These are phyloP conservation scores for Epizoanthus fatuus DNA, from an alignment of 92 coral and sea anemone species.

Conservation along the genomic window DNA sequence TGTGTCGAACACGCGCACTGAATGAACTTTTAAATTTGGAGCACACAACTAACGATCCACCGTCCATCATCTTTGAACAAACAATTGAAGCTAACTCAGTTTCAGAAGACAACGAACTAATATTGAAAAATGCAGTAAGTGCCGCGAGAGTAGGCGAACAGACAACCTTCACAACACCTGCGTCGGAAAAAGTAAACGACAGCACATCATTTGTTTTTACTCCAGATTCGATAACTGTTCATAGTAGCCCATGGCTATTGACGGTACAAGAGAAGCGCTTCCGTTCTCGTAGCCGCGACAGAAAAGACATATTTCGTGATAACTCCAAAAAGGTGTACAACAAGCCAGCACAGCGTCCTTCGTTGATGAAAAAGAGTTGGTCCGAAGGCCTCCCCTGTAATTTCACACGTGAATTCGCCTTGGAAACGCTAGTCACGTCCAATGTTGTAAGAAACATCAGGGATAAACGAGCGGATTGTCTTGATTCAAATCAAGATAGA, in stretches of 20 bases:
- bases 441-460: background rate
- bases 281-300: conserved; percentile 41
- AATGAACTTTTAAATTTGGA: background rate
- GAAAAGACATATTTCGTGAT: conserved; percentile 25
- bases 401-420: background rate
- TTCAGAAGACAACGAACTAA: background rate
- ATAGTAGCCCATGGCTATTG: background rate
- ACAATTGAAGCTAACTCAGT: background rate
- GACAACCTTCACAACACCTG: background rate
- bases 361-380: background rate
- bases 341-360: background rate
- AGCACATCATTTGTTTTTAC: background rate
- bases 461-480: background rate
- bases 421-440: background rate
- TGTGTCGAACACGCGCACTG: background rate
- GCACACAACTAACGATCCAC: background rate
- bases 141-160: background rate
- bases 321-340: background rate
- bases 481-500: background rate
- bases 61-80: background rate
- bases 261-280: conserved; percentile 24
- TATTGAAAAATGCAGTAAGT: background rate
- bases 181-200: background rate
- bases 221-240: background rate
- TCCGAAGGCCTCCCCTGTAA: background rate